These are phyloP conservation scores for Caenorhabditis sp. DNA, from an alignment of 2,888 invertebrate species.

Conservation along the genomic window DNA sequence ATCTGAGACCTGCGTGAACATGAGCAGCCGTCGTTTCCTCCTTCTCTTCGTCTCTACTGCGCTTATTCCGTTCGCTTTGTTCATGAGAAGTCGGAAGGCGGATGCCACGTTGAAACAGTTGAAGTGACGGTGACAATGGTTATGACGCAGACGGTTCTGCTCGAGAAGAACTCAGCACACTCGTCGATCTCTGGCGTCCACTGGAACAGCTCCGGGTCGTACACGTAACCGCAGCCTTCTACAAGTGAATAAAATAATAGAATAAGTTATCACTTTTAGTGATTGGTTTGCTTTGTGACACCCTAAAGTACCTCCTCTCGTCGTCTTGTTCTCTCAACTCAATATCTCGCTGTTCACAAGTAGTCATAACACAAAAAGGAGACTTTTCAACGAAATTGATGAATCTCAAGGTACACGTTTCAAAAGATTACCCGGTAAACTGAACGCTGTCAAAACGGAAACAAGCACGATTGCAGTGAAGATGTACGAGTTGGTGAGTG, in stretches of 20 bases:
- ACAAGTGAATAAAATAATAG: too few species aligned
- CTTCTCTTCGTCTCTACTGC: slow-evolving; percentile 12
- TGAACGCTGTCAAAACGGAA: not conserved
- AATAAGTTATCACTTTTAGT: too few species aligned
- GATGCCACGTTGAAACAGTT: slow-evolving; percentile 34
- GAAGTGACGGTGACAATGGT: not conserved
- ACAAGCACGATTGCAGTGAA: not conserved
- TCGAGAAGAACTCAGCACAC: slow-evolving; percentile 9
- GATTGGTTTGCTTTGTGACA: too few species aligned
- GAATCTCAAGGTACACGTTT: too few species aligned
- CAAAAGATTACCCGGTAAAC: slow-evolving; percentile 8
- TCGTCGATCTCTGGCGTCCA: slow-evolving; percentile 20
- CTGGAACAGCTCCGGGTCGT: slow-evolving; percentile 28
- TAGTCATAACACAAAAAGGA: too few species aligned
- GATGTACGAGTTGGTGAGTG: slow-evolving; percentile 1
- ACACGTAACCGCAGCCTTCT: slow-evolving; percentile 41
- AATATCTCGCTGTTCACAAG: too few species aligned
- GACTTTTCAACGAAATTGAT: too few species aligned
- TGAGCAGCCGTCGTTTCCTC: slow-evolving; percentile 35
- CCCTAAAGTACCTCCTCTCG: too few species aligned
- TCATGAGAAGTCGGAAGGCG: slow-evolving; percentile 20
- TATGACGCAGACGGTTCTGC: not conserved
- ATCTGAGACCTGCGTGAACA: slow-evolving; percentile 34
- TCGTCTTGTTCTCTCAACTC: too few species aligned
- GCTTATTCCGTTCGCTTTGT: slow-evolving; percentile 25